A percentile compares a stretch with the other conserved stretches of the same genome.
Evolutionary conservation across 2,888 invertebrate species (phyloP).

Genomic region (Spatulosminthurus flaviceps): DNA sequence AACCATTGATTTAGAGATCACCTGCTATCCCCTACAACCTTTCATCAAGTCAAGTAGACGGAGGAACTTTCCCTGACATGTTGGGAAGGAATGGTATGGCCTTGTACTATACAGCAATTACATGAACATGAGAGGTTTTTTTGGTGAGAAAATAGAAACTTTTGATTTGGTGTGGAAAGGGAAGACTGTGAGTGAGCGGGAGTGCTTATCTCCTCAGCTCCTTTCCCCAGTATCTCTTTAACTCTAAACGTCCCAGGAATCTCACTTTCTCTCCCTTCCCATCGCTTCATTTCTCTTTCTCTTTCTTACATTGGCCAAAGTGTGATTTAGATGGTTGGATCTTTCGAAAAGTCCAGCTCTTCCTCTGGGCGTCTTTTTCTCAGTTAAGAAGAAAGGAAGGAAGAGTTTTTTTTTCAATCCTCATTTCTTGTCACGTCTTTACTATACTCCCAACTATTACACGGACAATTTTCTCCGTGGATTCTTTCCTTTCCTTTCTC

Average conservation of each 20-base stretch:
- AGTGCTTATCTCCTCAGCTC: background rate
- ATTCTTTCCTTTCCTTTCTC: background rate
- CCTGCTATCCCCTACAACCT: too few species aligned
- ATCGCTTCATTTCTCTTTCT: background rate
- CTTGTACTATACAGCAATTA: too few species aligned
- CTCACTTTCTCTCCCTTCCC: background rate
- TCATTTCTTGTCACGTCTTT: slow-evolving; percentile 38
- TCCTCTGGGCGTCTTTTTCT: background rate
- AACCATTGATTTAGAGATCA: too few species aligned
- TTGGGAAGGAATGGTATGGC: background rate
- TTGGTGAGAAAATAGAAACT: too few species aligned
- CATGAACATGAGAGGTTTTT: too few species aligned
- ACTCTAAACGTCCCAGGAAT: background rate
- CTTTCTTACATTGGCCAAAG: slow-evolving; percentile 11
- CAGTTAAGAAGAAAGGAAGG: background rate
- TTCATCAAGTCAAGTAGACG: too few species aligned
- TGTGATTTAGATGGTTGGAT: slow-evolving; percentile 32
- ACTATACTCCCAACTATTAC: background rate
- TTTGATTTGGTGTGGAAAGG: too few species aligned
- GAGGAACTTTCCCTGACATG: background rate
- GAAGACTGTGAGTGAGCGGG: too few species aligned
- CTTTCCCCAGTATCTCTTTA: background rate
- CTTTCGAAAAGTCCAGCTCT: background rate
- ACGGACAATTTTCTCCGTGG: background rate
- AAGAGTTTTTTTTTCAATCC: slow-evolving; percentile 26